A percentile compares a stretch with the other conserved stretches of the same genome.
These are phyloP conservation scores for Luidia sarsii DNA, from an alignment of 53 echinoderm and acorn worm species.

Conservation along the genomic window DNA sequence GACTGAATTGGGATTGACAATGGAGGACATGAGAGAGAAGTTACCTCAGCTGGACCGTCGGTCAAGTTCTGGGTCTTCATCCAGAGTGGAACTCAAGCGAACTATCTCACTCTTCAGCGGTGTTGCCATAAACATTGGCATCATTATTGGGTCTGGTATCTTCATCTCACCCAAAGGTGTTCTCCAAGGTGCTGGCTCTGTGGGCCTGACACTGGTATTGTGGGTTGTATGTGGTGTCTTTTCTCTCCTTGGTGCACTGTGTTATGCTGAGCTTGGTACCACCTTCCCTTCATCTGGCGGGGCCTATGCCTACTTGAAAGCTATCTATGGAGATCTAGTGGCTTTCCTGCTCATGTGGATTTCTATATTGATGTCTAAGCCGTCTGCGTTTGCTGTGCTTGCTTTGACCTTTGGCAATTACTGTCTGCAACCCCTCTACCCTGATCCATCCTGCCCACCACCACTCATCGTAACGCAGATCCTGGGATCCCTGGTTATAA, in stretches of 20 bases:
- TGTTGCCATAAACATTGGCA: slow-evolving; percentile 82
- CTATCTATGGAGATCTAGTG: slow-evolving; percentile 72
- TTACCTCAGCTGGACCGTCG: too few species aligned
- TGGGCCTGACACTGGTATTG: slow-evolving; percentile 76
- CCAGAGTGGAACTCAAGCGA: slow-evolving; percentile 65
- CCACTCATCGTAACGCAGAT: slow-evolving; percentile 51
- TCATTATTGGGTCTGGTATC: slow-evolving; percentile 92
- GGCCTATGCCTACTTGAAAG: slow-evolving; percentile 77
- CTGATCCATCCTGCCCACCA: slow-evolving; percentile 67
- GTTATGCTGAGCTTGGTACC: slow-evolving; percentile 83
- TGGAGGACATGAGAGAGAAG: too few species aligned
- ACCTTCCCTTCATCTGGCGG: slow-evolving; percentile 80
- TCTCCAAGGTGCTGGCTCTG: slow-evolving; percentile 73
- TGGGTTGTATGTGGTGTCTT: slow-evolving; percentile 80
- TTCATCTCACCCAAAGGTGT: slow-evolving; percentile 91
- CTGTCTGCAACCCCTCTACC: slow-evolving; percentile 79
- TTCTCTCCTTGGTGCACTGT: slow-evolving; percentile 82
- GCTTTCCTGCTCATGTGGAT: slow-evolving; percentile 83
- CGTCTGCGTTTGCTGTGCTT: slow-evolving; percentile 68
- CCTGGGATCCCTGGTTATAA: slow-evolving; percentile 58
- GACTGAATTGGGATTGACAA: too few species aligned
- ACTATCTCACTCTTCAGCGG: slow-evolving; percentile 75
- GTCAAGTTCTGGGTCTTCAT: too few species aligned
- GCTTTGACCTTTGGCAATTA: slow-evolving; percentile 81
- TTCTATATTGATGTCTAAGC: slow-evolving; percentile 69